These are phyloP conservation scores for Octonoba sinensis DNA, from an alignment of 2,888 invertebrate species.

Conservation along the genomic window DNA sequence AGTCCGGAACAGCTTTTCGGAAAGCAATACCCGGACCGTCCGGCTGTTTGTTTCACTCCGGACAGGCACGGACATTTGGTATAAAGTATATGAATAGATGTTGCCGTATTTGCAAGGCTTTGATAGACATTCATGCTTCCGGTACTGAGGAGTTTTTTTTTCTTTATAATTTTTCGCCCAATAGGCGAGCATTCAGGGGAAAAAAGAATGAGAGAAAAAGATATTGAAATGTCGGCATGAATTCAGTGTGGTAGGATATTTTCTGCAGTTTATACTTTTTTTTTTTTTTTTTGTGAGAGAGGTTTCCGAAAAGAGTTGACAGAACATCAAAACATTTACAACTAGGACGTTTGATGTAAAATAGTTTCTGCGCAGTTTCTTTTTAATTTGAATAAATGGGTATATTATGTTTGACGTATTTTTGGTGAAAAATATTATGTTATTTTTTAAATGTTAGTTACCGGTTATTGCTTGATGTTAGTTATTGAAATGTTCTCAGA, in stretches of 20 bases:
- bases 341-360: no score
- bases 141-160: no score
- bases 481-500: no score
- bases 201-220: constrained; percentile 7
- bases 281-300: background rate
- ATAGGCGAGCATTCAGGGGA: constrained; percentile 5
- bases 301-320: no score
- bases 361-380: no score
- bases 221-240: constrained; percentile 14
- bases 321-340: no score
- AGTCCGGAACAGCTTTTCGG: constrained; percentile 22
- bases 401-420: no score
- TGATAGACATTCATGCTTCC: constrained; percentile 58
- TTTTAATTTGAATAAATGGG: no score
- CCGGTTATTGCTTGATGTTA: no score
- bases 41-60: constrained; percentile 32
- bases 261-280: background rate
- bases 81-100: constrained; percentile 62
- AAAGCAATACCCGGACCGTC: constrained; percentile 33
- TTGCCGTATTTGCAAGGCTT: constrained; percentile 36
- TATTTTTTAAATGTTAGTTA: no score
- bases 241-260: constrained; percentile 27
- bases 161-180: no score
- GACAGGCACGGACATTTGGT: constrained; percentile 54
- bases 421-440: no score